Percentiles rank a stretch among this genome's conserved stretches.
Evolutionary conservation across 2,797 vertebrate species (phyloP).

Genomic region (Capromys pilorides): DNA sequence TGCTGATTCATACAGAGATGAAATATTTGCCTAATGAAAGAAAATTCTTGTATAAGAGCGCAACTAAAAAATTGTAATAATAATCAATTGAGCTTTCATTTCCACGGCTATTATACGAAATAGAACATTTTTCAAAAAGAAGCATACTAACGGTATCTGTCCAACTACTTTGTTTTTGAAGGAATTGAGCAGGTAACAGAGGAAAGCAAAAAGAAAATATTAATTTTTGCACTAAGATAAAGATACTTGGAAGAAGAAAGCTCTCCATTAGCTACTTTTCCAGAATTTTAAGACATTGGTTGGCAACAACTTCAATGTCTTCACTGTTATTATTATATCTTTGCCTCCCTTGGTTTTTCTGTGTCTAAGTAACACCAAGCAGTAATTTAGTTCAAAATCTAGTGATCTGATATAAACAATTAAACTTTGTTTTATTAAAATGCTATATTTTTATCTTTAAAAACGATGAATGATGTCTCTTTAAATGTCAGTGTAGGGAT

Average conservation of each 20-base stretch:
- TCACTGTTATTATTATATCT: not conserved
- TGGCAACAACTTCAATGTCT: not conserved
- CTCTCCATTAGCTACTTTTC: not conserved
- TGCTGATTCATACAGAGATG: not conserved
- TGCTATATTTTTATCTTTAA: not conserved
- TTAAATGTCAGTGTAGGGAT: not conserved
- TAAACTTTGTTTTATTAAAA: conserved; percentile 14
- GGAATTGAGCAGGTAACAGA: not conserved
- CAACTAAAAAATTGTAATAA: not conserved
- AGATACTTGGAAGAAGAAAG: not conserved
- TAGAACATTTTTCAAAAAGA: not conserved
- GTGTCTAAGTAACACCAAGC: not conserved
- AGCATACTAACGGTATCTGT: not conserved
- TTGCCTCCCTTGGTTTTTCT: not conserved
- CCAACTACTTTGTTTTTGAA: not conserved
- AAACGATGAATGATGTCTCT: not conserved
- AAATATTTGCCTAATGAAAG: not conserved
- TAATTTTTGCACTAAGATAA: not conserved
- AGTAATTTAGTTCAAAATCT: not conserved
- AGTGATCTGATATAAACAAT: not conserved
- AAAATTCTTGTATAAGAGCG: not conserved
- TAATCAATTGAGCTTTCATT: not conserved
- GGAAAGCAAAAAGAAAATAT: not conserved
- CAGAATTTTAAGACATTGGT: not conserved
- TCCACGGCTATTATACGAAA: not conserved